Evolutionary conservation across 37 sponge, comb jelly and placozoan genomes (phyloP).

Genomic region (Haliclona indistincta): DNA sequence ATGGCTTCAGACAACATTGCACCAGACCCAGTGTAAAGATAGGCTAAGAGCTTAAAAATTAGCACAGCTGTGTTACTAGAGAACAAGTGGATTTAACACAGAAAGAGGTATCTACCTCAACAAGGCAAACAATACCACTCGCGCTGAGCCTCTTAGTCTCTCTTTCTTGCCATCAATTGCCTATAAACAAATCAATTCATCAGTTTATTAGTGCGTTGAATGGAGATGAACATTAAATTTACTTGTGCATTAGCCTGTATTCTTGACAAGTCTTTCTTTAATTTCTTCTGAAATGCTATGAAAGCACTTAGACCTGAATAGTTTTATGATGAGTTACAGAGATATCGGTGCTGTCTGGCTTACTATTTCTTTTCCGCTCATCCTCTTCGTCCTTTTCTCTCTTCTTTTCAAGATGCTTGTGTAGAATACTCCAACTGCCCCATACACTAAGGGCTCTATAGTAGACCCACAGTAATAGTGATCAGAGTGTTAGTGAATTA

Average conservation of each 20-base stretch:
- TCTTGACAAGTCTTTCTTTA: constrained; percentile 51
- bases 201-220: constrained; percentile 10
- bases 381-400: constrained; percentile 54
- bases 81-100: background rate
- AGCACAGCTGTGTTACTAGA: constrained; percentile 84
- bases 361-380: constrained; percentile 70
- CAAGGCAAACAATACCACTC: constrained; percentile 84
- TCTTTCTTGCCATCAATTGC: constrained; percentile 66
- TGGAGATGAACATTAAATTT: background rate
- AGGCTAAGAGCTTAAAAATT: constrained; percentile 81
- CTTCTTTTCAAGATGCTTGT: constrained; percentile 53
- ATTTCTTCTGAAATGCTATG: constrained; percentile 82
- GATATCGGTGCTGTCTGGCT: background rate
- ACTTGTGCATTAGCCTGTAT: constrained; percentile 63
- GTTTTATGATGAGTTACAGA: background rate
- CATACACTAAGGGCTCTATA: constrained; percentile 83
- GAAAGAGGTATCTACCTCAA: constrained; percentile 37
- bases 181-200: constrained; percentile 15
- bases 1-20: constrained; percentile 95
- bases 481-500: constrained; percentile 6
- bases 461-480: background rate
- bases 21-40: constrained; percentile 92
- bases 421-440: constrained; percentile 81
- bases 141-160: constrained; percentile 84
- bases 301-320: constrained; percentile 63